Conservation (phyloP, 2,113 vertebrate genomes). For the Brachyhypopomus occidentalis region DNA sequence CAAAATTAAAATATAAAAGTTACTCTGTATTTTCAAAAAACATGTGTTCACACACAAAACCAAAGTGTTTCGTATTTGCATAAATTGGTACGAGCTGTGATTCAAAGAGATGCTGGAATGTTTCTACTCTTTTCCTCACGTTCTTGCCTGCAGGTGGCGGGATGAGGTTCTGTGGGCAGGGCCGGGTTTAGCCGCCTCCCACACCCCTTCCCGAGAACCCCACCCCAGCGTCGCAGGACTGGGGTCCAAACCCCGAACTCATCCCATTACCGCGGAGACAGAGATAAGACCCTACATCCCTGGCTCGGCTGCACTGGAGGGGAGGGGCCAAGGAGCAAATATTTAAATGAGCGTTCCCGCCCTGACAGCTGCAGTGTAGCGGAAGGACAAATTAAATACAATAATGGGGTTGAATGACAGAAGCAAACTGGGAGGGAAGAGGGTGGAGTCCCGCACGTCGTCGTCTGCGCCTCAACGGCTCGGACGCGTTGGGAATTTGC, state of each 20-base stretch:
- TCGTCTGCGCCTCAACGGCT: not conserved
- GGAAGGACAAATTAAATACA: constrained; percentile 67
- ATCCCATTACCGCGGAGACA: constrained; percentile 72
- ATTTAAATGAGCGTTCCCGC: constrained; percentile 70
- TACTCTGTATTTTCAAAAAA: not conserved
- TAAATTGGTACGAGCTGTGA: not conserved
- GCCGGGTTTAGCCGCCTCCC: constrained; percentile 57
- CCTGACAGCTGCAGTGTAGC: constrained; percentile 65
- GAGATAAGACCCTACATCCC: constrained; percentile 73
- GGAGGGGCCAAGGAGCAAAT: constrained; percentile 64
- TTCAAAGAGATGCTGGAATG: not conserved
- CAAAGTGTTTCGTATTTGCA: not conserved
- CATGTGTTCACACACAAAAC: not conserved
- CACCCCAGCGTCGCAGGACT: constrained; percentile 60
- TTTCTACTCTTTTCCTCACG: too few relatives aligned
- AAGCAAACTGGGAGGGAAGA: constrained; percentile 59
- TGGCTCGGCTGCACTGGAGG: constrained; percentile 70
- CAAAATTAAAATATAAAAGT: constrained; percentile 7
- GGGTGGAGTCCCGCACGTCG: not conserved
- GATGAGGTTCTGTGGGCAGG: constrained; percentile 55
- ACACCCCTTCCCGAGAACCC: constrained; percentile 37
- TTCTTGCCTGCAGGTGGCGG: not conserved
- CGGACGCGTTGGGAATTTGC: not conserved
- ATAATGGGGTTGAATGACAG: constrained; percentile 55
- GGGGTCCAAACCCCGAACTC: constrained; percentile 78